A percentile compares a stretch with the other conserved stretches of the same genome.
phyloP scores from a whole-genome alignment of 2,888 invertebrate species.

The Apotomis capreana region DNA sequence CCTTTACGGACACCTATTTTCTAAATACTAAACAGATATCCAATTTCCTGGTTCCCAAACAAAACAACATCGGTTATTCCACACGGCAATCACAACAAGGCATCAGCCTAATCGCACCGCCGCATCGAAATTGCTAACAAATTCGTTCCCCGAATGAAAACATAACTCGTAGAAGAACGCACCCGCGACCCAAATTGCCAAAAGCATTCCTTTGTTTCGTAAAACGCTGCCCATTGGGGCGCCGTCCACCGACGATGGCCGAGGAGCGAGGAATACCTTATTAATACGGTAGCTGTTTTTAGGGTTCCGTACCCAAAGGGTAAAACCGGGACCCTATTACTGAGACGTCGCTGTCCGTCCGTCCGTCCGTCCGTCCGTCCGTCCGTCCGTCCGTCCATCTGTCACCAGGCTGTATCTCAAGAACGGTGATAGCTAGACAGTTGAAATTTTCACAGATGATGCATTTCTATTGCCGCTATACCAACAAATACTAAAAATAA shows the following conservation, averaged over 20 bases:
- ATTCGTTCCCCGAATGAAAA: constrained; percentile 35
- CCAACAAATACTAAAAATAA: too few species aligned
- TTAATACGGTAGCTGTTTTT: background rate
- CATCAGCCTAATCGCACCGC: constrained; percentile 33
- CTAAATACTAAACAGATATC: background rate
- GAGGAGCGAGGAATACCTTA: background rate
- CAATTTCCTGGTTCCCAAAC: background rate
- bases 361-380: too few species aligned
- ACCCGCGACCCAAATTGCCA: constrained; percentile 44
- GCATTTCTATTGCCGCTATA: too few species aligned
- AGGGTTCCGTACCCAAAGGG: too few species aligned
- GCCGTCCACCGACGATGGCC: constrained; percentile 6
- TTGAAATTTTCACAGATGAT: too few species aligned
- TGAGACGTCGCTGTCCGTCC: too few species aligned
- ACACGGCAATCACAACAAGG: constrained; percentile 14
- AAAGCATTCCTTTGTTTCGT: constrained; percentile 43
- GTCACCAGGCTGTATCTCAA: too few species aligned
- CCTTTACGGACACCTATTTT: too few species aligned
- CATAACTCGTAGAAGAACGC: constrained; percentile 40
- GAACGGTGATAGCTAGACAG: too few species aligned
- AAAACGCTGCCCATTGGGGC: constrained; percentile 19
- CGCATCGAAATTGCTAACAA: constrained; percentile 36
- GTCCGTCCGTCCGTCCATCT: too few species aligned
- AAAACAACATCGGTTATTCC: background rate
- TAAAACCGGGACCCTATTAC: too few species aligned